Evolutionary conservation across 2,113 vertebrate genomes (phyloP).

Genomic region (Cairina moschata): DNA sequence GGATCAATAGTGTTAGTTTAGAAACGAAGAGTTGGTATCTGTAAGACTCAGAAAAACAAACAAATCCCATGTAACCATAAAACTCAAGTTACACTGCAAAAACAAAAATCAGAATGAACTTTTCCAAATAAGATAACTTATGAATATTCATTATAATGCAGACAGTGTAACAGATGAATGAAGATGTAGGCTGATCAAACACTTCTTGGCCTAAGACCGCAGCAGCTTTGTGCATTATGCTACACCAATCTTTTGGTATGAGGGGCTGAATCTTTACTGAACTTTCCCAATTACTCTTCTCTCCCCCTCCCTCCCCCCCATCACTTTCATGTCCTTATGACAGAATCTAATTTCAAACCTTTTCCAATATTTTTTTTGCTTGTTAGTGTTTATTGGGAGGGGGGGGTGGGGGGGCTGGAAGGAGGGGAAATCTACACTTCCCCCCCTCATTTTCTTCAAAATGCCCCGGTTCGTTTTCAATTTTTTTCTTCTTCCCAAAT

Average conservation of each 20-base stretch:
- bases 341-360: not conserved
- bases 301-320: too few species aligned
- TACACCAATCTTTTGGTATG: not conserved
- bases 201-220: not conserved
- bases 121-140: not conserved
- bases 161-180: not conserved
- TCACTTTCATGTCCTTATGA: not conserved
- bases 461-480: too few species aligned
- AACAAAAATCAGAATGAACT: not conserved
- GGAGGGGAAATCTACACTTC: not conserved
- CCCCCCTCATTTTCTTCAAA: not conserved
- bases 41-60: not conserved
- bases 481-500: not conserved
- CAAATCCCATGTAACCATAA: rapidly evolving
- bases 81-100: not conserved
- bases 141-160: not conserved
- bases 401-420: too few species aligned
- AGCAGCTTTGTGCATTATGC: not conserved
- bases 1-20: not conserved
- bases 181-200: not conserved
- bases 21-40: not conserved
- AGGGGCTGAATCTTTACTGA: not conserved
- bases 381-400: not conserved
- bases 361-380: not conserved
- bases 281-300: not conserved